Conservation (phyloP, 2,113 vertebrate genomes). For the Anarhynchus alexandrinus region DNA sequence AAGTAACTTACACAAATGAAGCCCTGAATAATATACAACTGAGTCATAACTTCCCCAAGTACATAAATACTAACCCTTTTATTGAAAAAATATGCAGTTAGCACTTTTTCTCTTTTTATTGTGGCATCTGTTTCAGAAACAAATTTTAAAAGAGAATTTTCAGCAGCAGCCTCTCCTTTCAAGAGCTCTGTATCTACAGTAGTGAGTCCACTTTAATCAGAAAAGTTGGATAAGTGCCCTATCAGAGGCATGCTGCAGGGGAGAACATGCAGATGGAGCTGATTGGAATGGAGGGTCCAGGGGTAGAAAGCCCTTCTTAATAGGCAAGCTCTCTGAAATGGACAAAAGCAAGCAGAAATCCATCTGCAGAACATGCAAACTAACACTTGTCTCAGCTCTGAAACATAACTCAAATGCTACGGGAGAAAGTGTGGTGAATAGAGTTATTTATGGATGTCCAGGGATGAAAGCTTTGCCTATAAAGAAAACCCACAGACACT, state of each 20-base stretch:
- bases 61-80: slow-evolving; percentile 11
- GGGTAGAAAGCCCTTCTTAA: slow-evolving; percentile 2
- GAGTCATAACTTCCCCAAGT: slow-evolving; percentile 36
- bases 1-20: slow-evolving; percentile 58
- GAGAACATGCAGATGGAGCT: background rate
- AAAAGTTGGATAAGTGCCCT: background rate
- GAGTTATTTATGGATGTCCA: slow-evolving; percentile 55
- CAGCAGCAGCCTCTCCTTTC: background rate
- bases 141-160: background rate
- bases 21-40: slow-evolving; percentile 15
- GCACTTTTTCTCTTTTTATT: slow-evolving; percentile 27
- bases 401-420: slow-evolving; percentile 23
- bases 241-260: background rate
- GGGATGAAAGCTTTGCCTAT: slow-evolving; percentile 50
- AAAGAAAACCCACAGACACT: slow-evolving; percentile 55
- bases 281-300: slow-evolving; percentile 9
- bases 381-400: slow-evolving; percentile 48
- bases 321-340: slow-evolving; percentile 35
- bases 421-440: background rate
- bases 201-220: slow-evolving; percentile 1
- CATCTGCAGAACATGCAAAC: slow-evolving; percentile 51
- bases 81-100: slow-evolving; percentile 27
- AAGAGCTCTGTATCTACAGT: background rate
- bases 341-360: slow-evolving; percentile 59
- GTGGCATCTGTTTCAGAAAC: slow-evolving; percentile 1